Base-by-base conservation (phyloP, 23 tunicate species). In the Styela clava region DNA sequence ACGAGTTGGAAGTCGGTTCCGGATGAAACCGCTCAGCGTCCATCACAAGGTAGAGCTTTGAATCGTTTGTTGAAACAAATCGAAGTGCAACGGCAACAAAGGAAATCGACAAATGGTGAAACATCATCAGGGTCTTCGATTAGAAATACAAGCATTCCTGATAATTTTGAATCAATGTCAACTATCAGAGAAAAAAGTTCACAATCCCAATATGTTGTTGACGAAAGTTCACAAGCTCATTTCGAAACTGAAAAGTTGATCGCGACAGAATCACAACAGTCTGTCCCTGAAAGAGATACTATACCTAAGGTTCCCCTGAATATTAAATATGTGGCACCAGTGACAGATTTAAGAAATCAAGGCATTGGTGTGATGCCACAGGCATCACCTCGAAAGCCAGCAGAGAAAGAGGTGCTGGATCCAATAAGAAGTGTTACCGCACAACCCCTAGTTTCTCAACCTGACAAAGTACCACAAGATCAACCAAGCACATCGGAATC, bases 41-140 rank as follows among this genome's bases (percentile, higher is more conserved):
- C 34, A 16, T 7, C 30, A 27, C 30, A 24, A 24, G 37, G 37
- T 27, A 71, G 37, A 71, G 77, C 35, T 21, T 76, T 76, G 64
- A 76, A 52, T 21, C 64, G 65, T 25, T 1, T 76, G 26, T 44
- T 76, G 64, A 76, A 76, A 29, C 81, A 76, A 24, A 76, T 76
- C n/a, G 65, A 76, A 16, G 64, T 44, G 18, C 81, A 76, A 52
- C 35, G 81, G 12, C 77, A 71, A 34, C 77, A 71, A 32, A 33
- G 35, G 3, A 71, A 71, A 71, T 21, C 34, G 34, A 34, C 12
- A 7, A 44, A 44, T 12, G 12, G 56, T 44, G 56, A 44, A 5
- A 44, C 9, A 7, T 44, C 56, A 12, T 5, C 7, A 5, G 56
- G 56, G 12, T 44, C 56, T 44, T 44, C 56, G 56, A 44, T 44